Evolutionary conservation across 2,888 invertebrate species (phyloP).

Genomic region (Fissipunctia ypsillon): DNA sequence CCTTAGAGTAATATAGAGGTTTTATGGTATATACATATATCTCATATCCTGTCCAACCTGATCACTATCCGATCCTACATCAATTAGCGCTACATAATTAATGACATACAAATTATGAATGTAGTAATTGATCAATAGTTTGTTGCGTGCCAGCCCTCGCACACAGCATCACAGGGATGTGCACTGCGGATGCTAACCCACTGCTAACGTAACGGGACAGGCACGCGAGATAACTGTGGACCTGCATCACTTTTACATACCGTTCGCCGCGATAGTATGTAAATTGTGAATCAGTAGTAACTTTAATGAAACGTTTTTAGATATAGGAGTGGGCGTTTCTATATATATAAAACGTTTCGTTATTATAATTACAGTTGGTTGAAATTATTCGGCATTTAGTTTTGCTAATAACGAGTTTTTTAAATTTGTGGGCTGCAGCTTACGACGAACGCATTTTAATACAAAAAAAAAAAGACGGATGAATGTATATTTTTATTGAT

Average conservation of each 20-base stretch:
- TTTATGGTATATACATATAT: neutral
- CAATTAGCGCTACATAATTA: neutral
- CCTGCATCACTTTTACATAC: slow-evolving; percentile 37
- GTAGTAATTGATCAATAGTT: slow-evolving; percentile 19
- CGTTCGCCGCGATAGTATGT: neutral
- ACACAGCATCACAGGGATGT: slow-evolving; percentile 84
- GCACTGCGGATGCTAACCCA: slow-evolving; percentile 85
- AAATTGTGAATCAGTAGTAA: neutral
- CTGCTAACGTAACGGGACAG: slow-evolving; percentile 85
- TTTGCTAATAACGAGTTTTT: neutral
- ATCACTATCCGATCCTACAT: neutral
- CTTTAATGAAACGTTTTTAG: no score
- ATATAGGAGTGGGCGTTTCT: neutral
- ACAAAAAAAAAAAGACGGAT: neutral
- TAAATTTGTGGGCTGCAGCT: neutral
- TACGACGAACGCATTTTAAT: neutral
- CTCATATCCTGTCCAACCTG: neutral
- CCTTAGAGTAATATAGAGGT: neutral
- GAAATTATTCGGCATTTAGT: neutral
- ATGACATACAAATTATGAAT: slow-evolving; percentile 11
- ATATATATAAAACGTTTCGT: neutral
- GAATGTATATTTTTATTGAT: neutral
- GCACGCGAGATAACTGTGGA: slow-evolving; percentile 73
- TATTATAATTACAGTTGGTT: neutral
- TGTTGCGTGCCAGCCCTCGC: slow-evolving; percentile 74